Evolutionary conservation across 2,797 vertebrate genomes (phyloP).

Genomic region (Acanthurus tractus): DNA sequence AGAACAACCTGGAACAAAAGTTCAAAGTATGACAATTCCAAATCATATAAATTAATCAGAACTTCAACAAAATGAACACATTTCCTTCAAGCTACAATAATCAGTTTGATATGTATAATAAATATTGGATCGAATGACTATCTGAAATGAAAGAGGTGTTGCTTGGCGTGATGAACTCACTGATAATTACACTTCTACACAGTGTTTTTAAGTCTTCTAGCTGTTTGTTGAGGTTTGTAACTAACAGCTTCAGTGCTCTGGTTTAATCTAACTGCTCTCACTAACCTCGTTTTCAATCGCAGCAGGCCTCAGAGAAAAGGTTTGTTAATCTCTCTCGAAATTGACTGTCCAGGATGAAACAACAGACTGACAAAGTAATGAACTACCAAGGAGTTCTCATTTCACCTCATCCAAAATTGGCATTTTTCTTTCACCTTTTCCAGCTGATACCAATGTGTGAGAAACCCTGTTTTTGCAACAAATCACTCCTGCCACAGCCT

Average conservation of each 20-base stretch:
- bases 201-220: not conserved
- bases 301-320: not conserved
- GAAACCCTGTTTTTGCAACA: no score
- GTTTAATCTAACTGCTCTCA: not conserved
- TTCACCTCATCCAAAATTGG: no score
- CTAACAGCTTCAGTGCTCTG: not conserved
- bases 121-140: not conserved
- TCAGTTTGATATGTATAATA: no score
- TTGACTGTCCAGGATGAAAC: not conserved
- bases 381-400: no score
- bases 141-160: not conserved
- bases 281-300: not conserved
- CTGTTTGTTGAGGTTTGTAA: not conserved
- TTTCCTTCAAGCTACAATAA: no score
- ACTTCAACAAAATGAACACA: no score
- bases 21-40: no score
- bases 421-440: no score
- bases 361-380: not conserved
- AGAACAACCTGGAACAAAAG: not conserved
- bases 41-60: no score
- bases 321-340: not conserved
- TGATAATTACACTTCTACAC: not conserved
- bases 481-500: no score
- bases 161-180: no score
- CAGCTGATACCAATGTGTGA: no score